phyloP scores from a whole-genome alignment of 1,140 invertebrate species.

The Brachionus rubens region DNA sequence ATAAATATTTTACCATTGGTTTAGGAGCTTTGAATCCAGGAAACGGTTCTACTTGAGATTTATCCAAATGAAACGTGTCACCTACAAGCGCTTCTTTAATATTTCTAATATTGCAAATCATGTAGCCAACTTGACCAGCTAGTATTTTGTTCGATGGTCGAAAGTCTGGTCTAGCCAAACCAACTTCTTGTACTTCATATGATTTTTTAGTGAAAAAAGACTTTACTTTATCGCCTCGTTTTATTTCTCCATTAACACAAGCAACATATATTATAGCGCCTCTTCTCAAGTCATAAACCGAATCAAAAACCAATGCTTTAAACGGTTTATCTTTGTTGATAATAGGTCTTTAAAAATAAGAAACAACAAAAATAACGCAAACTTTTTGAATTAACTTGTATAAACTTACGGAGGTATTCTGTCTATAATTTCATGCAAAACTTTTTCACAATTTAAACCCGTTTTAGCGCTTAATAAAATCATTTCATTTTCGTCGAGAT shows the following conservation, averaged over 20 bases:
- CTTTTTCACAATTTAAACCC: conserved; percentile 69
- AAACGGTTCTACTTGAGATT: conserved; percentile 21
- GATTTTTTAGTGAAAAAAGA: conserved; percentile 68
- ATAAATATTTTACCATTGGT: conserved; percentile 23
- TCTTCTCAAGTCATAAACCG: conserved; percentile 83
- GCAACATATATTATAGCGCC: conserved; percentile 75
- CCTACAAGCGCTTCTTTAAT: conserved; percentile 76
- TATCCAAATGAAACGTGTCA: conserved; percentile 70
- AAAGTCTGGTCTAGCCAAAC: conserved; percentile 63
- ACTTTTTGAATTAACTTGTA: not conserved
- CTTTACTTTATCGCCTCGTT: conserved; percentile 67
- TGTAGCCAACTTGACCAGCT: conserved; percentile 72
- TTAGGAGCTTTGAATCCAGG: conserved; percentile 39
- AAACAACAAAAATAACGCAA: too few species aligned
- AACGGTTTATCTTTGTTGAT: conserved; percentile 65
- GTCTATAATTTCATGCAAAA: conserved; percentile 74
- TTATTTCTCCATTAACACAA: conserved; percentile 58
- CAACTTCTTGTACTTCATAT: conserved; percentile 76
- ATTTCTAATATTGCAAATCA: conserved; percentile 76
- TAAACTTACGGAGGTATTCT: conserved; percentile 65
- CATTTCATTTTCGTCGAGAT: conserved; percentile 70
- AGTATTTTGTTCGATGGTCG: conserved; percentile 68
- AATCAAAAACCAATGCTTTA: conserved; percentile 83
- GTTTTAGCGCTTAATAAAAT: conserved; percentile 74
- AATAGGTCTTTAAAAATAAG: conserved; percentile 62